Evolutionary conservation across 2,888 invertebrate species (phyloP).

Genomic region (Andrena trimmerana): DNA sequence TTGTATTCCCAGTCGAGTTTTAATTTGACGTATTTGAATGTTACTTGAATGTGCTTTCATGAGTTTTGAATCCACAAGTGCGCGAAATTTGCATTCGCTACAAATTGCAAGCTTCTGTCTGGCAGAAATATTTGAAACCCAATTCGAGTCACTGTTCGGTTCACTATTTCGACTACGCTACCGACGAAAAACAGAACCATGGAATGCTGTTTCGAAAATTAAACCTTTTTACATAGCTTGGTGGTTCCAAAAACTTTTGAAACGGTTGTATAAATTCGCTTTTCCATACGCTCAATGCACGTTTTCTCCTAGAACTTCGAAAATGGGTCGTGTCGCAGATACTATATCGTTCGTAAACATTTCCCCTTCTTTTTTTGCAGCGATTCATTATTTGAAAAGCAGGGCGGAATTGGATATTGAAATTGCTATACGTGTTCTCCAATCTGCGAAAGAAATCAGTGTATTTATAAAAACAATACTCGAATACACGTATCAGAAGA

Average conservation of each 20-base stretch:
- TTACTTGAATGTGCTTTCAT: too few species aligned
- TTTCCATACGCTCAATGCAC: too few species aligned
- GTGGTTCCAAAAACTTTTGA: not conserved
- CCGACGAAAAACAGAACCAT: too few species aligned
- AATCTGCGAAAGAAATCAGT: not conserved
- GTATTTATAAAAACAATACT: not conserved
- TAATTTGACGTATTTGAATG: not conserved
- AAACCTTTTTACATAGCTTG: not conserved
- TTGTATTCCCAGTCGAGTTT: not conserved
- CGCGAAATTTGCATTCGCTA: not conserved
- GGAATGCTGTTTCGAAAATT: slow-evolving; percentile 1
- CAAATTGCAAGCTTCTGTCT: not conserved
- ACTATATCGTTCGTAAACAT: not conserved
- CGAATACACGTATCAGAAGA: not conserved
- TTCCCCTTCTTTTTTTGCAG: not conserved
- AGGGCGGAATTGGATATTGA: not conserved
- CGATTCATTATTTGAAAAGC: not conserved
- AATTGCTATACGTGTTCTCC: not conserved
- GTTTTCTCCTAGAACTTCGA: not conserved
- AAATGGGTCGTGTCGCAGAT: not conserved
- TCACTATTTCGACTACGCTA: not conserved
- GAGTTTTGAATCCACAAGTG: not conserved
- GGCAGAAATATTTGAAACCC: not conserved
- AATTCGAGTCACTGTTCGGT: not conserved
- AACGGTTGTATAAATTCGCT: not conserved